Evolutionary conservation across 2,113 vertebrate species (phyloP).

Genomic region (Pao palembangensis): DNA sequence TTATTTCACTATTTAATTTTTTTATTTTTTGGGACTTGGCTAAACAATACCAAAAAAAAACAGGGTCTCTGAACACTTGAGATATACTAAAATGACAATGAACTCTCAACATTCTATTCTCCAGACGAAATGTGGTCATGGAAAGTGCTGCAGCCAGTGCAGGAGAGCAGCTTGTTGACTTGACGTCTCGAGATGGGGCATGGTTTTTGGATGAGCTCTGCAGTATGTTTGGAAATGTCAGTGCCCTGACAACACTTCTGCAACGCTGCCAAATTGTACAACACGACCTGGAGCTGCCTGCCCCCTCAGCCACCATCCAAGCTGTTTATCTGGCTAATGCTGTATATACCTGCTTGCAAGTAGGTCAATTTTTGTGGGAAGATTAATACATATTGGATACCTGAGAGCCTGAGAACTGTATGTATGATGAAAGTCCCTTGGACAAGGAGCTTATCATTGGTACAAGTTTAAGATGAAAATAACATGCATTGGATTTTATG

Average conservation of each 20-base stretch:
- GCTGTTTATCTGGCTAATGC: constrained; percentile 89
- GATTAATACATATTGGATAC: too few relatives aligned
- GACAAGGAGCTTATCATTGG: too few relatives aligned
- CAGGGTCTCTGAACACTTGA: too few relatives aligned
- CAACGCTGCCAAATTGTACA: constrained; percentile 88
- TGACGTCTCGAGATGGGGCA: constrained; percentile 91
- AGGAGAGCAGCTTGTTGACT: constrained; percentile 90
- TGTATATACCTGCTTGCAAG: constrained; percentile 95
- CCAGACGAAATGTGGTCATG: constrained; percentile 94
- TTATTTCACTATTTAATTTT: too few relatives aligned
- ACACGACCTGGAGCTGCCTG: constrained; percentile 90
- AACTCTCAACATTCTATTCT: neutral
- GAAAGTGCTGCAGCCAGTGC: constrained; percentile 92
- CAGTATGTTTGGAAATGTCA: constrained; percentile 94
- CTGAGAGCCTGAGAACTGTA: too few relatives aligned
- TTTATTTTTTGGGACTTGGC: too few relatives aligned
- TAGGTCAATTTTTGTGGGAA: constrained; percentile 35
- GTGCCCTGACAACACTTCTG: constrained; percentile 85
- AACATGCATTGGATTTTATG: too few relatives aligned
- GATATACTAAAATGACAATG: too few relatives aligned
- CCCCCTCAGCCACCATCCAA: constrained; percentile 84
- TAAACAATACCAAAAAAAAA: too few relatives aligned
- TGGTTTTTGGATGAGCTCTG: constrained; percentile 98
- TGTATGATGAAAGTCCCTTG: too few relatives aligned
- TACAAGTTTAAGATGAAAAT: too few relatives aligned